Conservation (phyloP, 2,113 vertebrate genomes). For the Anolis carolinensis region DNA sequence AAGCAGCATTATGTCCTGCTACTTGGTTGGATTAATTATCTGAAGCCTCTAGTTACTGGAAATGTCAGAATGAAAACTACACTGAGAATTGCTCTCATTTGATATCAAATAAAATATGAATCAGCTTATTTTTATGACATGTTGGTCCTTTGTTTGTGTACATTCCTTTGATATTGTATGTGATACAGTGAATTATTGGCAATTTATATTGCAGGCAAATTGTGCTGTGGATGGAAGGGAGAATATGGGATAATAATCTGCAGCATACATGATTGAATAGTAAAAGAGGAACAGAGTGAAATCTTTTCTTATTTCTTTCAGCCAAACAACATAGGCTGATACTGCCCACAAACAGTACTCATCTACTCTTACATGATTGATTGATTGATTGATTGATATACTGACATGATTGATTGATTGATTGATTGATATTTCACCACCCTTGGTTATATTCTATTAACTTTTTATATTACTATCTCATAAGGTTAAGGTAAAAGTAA, state of each 20-base stretch:
- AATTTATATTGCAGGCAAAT: not conserved
- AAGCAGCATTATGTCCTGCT: not conserved
- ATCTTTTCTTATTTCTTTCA: not conserved
- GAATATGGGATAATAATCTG: not conserved
- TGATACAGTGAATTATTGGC: not conserved
- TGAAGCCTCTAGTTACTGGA: not conserved
- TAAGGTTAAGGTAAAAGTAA: too few species aligned
- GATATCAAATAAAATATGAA: not conserved
- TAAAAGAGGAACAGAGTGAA: not conserved
- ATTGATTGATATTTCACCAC: too few species aligned
- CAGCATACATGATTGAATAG: not conserved
- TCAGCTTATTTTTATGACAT: constrained; percentile 28
- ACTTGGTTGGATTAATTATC: not conserved
- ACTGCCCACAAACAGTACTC: not conserved
- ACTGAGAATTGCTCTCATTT: constrained; percentile 23
- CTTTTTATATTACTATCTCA: not conserved
- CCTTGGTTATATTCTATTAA: not conserved
- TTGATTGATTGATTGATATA: too few species aligned
- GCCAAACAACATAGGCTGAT: not conserved
- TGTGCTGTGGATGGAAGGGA: not conserved
- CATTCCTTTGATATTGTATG: constrained; percentile 25
- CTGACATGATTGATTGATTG: too few species aligned
- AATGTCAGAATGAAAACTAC: not conserved
- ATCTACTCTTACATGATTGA: too few species aligned
- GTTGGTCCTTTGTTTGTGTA: constrained; percentile 11